Base-by-base conservation (phyloP, 2,797 vertebrate genomes). In the Ceyx erithaca region DNA sequence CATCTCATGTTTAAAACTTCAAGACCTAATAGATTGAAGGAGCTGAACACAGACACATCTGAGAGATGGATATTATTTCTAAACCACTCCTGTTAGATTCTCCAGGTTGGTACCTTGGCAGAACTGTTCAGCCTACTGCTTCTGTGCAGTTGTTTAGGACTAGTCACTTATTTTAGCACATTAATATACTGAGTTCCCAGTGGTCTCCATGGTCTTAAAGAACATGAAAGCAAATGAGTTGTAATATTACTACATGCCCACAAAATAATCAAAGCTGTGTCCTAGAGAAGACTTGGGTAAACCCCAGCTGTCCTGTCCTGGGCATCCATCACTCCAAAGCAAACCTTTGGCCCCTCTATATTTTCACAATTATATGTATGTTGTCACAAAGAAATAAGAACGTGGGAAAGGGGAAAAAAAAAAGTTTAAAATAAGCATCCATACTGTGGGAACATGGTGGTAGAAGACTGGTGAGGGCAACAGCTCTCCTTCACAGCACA, bases 321-420 rank as follows among this genome's bases (percentile, higher is more conserved):
- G n/a, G 75, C 31, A 86, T 71, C 57, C 59, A 31, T 78, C 40
- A 37, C 64, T 92, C 64, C 75, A 73, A 89, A 90, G 55, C 73
- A 92, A 91, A 91, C 77, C 75, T 86, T 48, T 93, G 73, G 63
- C 86, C 86, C 37, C 48, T 89, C 92, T 94, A 81, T 97, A 92
- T 97, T 97, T 97, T 97, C 82, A 70, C 79, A 95, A 96, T 95
- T 97, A 80, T 43, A 90, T 8, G 6, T 71, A 94, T 48, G 12
- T 89, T 95, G 97, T 93, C 79, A 80, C 91, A 95, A 91, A 95
- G 61, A 92, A 89, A 35, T 37, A 84, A 94, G 87, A 87, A 97
- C 2, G 1, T 95, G 96, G 93, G 92, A 97, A 97, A 91, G 67
- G 37, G 12, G 48, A n/a, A 57, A 14, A n/a, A 57, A 59, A 75